Base-by-base conservation (phyloP, 1,140 invertebrate species). In the Drosophila willistoni region DNA sequence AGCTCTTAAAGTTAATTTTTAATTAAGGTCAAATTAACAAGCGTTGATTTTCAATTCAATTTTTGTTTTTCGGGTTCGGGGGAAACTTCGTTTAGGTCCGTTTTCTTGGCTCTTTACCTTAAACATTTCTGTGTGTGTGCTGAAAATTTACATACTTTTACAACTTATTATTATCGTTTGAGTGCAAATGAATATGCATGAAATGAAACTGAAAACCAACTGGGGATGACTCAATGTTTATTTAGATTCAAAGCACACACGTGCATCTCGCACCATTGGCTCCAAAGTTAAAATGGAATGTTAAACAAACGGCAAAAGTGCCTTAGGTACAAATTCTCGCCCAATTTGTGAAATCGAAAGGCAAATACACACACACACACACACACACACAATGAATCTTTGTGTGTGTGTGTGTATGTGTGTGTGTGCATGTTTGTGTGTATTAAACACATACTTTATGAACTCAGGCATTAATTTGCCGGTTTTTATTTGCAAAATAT, bases 111-210 rank as follows among this genome's bases (percentile, higher is more conserved):
- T 29, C 6, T 7, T 29, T 29, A 3, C 5, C 5, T 29, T 7
- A 29, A 29, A 7, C 29, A 29, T 29, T 29, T 42, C n/a, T n/a
- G 13, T 42, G 13, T 14, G 13, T 42, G 7, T 42, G n/a, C 7
- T 6, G 7, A 17, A 7, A 4, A 47, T 47, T 19, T 51, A 51
- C 44, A 51, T 51, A 51, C 17, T 51, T 51, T 51, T 51, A 51
- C 44, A 51, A 51, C 17, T 51, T 51, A 51, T 51, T 51, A 51
- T 51, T 51, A 51, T 22, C 44, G 17, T 22, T 22, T 10, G 17
- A 51, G 19, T 51, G 44, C 44, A 51, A 51, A 51, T 51, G 44
- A 51, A 51, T 51, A 51, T 51, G 44, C 44, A 51, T 51, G 44
- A n/a, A 12, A 19, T 5, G 7, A 22, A 51, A 47, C 3, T 9